Percentiles rank a stretch among this genome's conserved stretches.
These are phyloP conservation scores for Alligator sinensis DNA, from an alignment of 2,113 vertebrate species.

Conservation along the genomic window DNA sequence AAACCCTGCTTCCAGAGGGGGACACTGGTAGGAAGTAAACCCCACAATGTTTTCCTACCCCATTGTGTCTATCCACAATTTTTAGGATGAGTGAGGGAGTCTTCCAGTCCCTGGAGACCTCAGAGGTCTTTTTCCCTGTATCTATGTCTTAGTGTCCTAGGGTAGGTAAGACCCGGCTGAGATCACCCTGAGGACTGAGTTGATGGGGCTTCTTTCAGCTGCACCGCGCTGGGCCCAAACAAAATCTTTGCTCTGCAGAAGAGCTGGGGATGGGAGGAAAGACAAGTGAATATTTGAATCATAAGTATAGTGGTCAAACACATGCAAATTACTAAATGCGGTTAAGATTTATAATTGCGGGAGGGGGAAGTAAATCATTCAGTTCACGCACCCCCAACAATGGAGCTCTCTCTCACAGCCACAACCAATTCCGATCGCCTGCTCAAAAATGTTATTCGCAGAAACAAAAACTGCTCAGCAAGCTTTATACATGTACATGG, in stretches of 20 bases:
- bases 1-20: neutral
- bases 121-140: neutral
- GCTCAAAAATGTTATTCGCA: neutral
- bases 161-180: too few species aligned
- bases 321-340: accelerated
- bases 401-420: neutral
- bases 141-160: neutral
- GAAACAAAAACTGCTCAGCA: neutral
- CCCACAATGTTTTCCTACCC: neutral
- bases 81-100: neutral
- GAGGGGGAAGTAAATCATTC: neutral
- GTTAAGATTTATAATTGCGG: neutral
- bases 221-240: neutral
- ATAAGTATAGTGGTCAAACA: neutral
- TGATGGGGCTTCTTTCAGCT: neutral
- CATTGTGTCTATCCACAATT: neutral
- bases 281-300: neutral
- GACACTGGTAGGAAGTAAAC: accelerated
- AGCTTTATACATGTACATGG: neutral
- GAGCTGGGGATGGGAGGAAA: neutral
- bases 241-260: neutral
- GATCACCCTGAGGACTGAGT: neutral
- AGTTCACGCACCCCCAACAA: neutral
- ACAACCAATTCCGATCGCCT: neutral
- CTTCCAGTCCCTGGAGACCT: neutral